Evolutionary conservation across 2,888 invertebrate genomes (phyloP), one percentile per base, ranked within the genome.

Genomic region (Prenolepis imparis): DNA sequence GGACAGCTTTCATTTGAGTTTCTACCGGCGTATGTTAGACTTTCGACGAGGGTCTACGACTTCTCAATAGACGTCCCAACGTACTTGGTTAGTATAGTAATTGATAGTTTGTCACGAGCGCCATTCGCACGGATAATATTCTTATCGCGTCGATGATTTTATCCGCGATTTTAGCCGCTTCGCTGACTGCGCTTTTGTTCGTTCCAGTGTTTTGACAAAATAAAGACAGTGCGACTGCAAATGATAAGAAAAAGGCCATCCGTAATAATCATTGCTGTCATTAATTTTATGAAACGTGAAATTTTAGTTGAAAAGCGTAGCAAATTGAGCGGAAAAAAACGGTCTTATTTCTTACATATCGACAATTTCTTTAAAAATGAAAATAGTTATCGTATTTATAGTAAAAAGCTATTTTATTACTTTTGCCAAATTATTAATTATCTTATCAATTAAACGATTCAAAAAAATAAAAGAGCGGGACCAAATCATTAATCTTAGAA

Each of bases 1-100:
- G 84, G 83, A 68, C 90, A 90, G 90, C 90, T 90, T 90, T 90
- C 90, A 83, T 90, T 90, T 84, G 89, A 88, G 90, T 90, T 90
- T 90, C 90, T 90, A 90, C 81, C 72, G 83, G 84, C 52, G 36
- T 9, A 57, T 66, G 83, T 75, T 66, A 28, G 75, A 86, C 88
- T 88, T 88, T 88, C 88, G 66, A 88, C 78, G 48, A 21, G n/a
- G 59, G 77, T 52, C 21, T 82, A 66, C 67, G 59, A 67, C 74
- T 85, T 74, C 70, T 87, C 89, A 52, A 59, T 44, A 73, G 66
- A 84, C 68, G n/a, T 52, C 52, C 15, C 32, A 3, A 70, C 57
- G 59, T 80, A 59, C n/a, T 28, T 15, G 21, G 44, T 32, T 61
- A 59, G 32, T 48, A 66, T 39, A 21, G 59, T 81, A 81, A 81